phyloP scores from a whole-genome alignment of 2,797 vertebrate species.

The Microctenopoma lineatum region DNA sequence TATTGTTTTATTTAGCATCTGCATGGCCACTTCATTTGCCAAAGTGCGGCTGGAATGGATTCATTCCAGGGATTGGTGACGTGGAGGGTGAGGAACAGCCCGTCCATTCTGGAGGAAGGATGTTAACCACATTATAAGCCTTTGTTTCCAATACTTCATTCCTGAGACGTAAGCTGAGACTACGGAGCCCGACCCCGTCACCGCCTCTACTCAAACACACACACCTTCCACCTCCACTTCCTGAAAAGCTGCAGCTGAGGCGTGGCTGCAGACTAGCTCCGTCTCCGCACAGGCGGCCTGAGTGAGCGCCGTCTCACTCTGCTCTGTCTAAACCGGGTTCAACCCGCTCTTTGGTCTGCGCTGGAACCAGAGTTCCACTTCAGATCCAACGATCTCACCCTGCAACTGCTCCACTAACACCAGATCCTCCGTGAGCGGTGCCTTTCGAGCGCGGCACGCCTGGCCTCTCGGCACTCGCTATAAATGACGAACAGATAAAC shows the following conservation, averaged over 20 bases:
- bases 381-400: constrained; percentile 6
- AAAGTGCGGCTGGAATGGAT: constrained; percentile 67
- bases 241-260: constrained; percentile 46
- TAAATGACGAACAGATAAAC: constrained; percentile 10
- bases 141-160: constrained; percentile 76
- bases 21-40: constrained; percentile 69
- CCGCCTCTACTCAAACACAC: constrained; percentile 28
- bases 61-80: constrained; percentile 69
- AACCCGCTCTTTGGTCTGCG: constrained; percentile 6
- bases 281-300: constrained; percentile 24
- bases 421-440: not conserved
- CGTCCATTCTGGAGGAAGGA: constrained; percentile 54
- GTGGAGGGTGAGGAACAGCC: constrained; percentile 49
- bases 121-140: constrained; percentile 73
- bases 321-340: not conserved
- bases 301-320: constrained; percentile 17
- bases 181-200: constrained; percentile 31
- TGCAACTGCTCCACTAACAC: not conserved
- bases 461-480: constrained; percentile 4
- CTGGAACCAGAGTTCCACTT: constrained; percentile 16
- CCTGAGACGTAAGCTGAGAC: constrained; percentile 70
- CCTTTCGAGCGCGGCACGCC: not conserved
- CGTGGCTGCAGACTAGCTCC: constrained; percentile 38
- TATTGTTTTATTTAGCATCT: constrained; percentile 81
- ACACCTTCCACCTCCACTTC: constrained; percentile 45